phyloP scores from a whole-genome alignment of 1,140 invertebrate species.

The Brachionus asplanchnoidis region DNA sequence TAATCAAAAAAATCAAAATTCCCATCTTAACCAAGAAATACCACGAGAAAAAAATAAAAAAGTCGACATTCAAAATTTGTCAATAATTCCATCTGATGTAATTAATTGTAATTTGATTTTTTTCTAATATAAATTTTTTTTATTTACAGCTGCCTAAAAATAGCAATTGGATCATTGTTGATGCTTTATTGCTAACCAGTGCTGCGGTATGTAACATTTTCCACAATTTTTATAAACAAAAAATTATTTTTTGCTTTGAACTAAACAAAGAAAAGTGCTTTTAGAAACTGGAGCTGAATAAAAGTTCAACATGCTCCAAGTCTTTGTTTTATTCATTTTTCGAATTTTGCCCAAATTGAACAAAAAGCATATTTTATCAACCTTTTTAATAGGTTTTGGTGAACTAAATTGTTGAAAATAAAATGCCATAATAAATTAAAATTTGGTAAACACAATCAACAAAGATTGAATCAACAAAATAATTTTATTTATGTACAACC shows the following conservation, averaged over 20 bases:
- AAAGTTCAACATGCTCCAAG: too few species aligned
- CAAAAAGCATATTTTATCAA: too few species aligned
- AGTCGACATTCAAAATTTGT: background rate
- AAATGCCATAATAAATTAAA: background rate
- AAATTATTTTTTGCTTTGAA: background rate
- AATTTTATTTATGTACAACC: too few species aligned
- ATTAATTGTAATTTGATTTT: background rate
- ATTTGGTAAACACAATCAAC: background rate
- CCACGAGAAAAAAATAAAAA: background rate
- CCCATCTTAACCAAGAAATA: background rate
- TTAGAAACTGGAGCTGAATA: too few species aligned
- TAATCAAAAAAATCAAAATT: background rate
- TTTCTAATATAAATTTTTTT: background rate
- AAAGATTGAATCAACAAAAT: too few species aligned
- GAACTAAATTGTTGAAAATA: background rate
- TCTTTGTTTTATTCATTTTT: too few species aligned
- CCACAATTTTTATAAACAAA: background rate
- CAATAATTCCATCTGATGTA: background rate
- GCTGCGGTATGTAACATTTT: background rate
- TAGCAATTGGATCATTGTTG: slow-evolving; percentile 23
- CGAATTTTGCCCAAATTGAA: too few species aligned
- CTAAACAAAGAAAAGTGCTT: background rate
- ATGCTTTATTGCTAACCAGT: background rate
- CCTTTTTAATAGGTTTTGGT: too few species aligned
- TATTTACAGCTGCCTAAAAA: background rate